A percentile compares a stretch with the other conserved stretches of the same genome.
Evolutionary conservation across 1,140 invertebrate species (phyloP).

Genomic region (Saxidomus purpurata): DNA sequence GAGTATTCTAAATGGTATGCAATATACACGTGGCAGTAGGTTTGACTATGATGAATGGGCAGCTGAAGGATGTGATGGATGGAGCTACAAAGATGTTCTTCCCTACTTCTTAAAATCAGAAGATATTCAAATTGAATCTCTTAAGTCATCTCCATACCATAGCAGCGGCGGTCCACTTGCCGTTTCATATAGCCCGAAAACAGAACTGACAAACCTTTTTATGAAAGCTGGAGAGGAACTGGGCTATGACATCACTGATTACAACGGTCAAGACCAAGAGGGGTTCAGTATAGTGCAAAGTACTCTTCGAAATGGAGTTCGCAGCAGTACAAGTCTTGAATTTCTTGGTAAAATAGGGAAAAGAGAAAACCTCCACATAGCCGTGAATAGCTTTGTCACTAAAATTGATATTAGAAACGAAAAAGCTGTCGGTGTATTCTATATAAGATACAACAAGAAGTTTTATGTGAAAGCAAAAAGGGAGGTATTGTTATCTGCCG

Average conservation of each 20-base stretch:
- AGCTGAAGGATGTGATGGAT: conserved; percentile 94
- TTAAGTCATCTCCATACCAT: conserved; percentile 29
- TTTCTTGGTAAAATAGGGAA: background rate
- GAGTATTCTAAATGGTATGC: conserved; percentile 97
- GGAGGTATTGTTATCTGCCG: conserved; percentile 94
- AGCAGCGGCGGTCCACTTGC: conserved; percentile 24
- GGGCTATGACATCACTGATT: conserved; percentile 85
- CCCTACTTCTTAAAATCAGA: conserved; percentile 96
- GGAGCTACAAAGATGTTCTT: conserved; percentile 94
- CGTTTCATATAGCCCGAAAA: background rate
- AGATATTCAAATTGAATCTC: conserved; percentile 51
- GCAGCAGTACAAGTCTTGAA: background rate
- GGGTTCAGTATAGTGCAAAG: conserved; percentile 28
- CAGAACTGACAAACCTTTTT: background rate
- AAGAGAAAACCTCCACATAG: conserved; percentile 11
- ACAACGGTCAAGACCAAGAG: conserved; percentile 18
- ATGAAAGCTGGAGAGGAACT: background rate
- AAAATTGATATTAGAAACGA: conserved; percentile 8
- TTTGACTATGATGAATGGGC: conserved; percentile 97
- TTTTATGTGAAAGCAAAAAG: conserved; percentile 85
- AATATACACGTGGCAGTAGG: conserved; percentile 96
- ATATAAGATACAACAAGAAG: background rate
- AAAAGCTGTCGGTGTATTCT: conserved; percentile 15
- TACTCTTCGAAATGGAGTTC: background rate
- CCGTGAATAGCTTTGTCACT: background rate